Evolutionary conservation across 1,140 invertebrate genomes (phyloP), one percentile per base, ranked within the genome.

Genomic region (Gonatopus flavifemur): DNA sequence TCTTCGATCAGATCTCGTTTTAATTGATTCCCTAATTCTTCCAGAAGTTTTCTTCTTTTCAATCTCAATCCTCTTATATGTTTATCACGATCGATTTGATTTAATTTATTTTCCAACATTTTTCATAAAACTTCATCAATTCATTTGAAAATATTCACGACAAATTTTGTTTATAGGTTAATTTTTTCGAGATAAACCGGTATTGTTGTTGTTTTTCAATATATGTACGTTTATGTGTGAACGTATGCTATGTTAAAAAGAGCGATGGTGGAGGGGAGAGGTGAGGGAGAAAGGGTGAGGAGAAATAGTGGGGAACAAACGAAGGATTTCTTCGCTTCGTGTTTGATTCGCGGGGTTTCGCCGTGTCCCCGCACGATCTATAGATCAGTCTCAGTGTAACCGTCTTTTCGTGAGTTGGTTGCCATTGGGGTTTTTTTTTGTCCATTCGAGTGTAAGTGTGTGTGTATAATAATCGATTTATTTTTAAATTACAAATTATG

Each of bases 351-450:
- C 30, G 45, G 58, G n/a, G 47, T 57, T 58, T 57, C 52, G 42
- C 57, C 48, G 47, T 38, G 35, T 25, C 24, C 33, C 24, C 15
- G 10, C 38, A 5, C 48, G 48, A 59, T 45, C 36, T 47, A 50
- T 58, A 52, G 62, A 62, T 62, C 62, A 66, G 64, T 66, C 59
- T 54, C 24, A 39, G 24, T 52, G 43, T 51, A 52, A 44, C 57
- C 51, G 62, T 52, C 56, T 43, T 51, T 53, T 40, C 46, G 52
- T n/a, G n/a, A 41, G 8, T 15, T 28, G 56, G 53, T 59, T 49
- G 44, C 28, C 7, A 15, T 20, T 22, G 36, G 18, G 7, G 9
- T 15, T 36, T 18, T 36, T 10, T 36, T 10, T 36, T n/a, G n/a
- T n/a, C n/a, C n/a, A n/a, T n/a, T n/a, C n/a, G n/a, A n/a, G n/a